A percentile compares a stretch with the other conserved stretches of the same genome.
Conservation (phyloP, 2,113 vertebrate genomes). For the Xyliphius kryptos region DNA sequence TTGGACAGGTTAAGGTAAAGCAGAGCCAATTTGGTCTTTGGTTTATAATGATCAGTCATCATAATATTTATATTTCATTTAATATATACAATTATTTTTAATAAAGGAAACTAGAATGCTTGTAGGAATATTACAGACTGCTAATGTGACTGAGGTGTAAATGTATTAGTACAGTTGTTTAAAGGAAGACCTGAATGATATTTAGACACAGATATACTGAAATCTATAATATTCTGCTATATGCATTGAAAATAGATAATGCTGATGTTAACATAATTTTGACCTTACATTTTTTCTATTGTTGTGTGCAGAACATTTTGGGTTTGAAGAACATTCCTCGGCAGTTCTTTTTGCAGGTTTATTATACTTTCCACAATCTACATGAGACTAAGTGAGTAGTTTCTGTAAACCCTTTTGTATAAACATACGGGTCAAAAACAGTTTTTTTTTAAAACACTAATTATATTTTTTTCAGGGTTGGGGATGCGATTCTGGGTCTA, state of each 20-base stretch:
- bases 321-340: conserved; percentile 75
- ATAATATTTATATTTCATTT: too few relatives aligned
- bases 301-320: conserved; percentile 77
- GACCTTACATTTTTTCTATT: not conserved
- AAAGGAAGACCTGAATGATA: too few relatives aligned
- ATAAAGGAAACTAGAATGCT: too few relatives aligned
- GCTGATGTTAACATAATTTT: too few relatives aligned
- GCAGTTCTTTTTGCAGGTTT: conserved; percentile 82
- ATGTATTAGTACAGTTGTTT: too few relatives aligned
- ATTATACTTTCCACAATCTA: conserved; percentile 73
- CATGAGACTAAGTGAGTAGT: conserved; percentile 73
- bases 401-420: not conserved
- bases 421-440: not conserved
- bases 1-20: conserved; percentile 88
- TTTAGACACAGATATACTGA: too few relatives aligned
- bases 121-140: too few relatives aligned
- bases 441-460: not conserved
- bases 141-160: too few relatives aligned
- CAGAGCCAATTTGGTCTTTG: not conserved
- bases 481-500: conserved; percentile 76
- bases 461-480: conserved; percentile 54
- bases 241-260: too few relatives aligned
- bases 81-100: too few relatives aligned
- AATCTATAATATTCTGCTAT: too few relatives aligned
- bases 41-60: too few relatives aligned